These are phyloP conservation scores for Lethenteron reissneri DNA, from an alignment of 2,113 vertebrate genomes.

Conservation along the genomic window DNA sequence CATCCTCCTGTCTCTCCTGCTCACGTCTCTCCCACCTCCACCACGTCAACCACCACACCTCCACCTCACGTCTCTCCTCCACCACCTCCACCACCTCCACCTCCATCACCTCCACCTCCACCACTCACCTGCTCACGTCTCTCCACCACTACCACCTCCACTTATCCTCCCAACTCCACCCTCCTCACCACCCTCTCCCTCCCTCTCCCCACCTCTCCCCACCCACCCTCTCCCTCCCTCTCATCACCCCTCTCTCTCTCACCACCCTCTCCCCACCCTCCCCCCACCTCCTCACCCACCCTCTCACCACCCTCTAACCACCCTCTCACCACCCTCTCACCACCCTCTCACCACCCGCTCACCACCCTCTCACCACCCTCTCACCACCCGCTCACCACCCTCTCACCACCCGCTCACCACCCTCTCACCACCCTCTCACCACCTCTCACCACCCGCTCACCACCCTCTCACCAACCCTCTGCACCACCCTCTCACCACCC, in stretches of 20 bases:
- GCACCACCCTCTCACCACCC: neutral
- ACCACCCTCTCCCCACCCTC: neutral
- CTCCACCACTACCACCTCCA: neutral
- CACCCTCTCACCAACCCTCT: no score
- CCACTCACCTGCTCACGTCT: neutral
- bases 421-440: neutral
- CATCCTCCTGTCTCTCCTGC: no score
- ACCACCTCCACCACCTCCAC: neutral
- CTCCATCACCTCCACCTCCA: neutral
- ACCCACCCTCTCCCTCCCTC: neutral
- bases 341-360: no score
- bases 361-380: no score
- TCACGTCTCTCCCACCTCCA: no score
- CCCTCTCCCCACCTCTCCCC: neutral
- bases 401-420: no score
- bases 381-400: no score
- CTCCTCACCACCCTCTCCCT: neutral
- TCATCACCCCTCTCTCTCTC: neutral
- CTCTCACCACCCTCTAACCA: no score
- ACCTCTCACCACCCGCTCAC: neutral
- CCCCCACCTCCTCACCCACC: no score
- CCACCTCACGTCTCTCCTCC: neutral
- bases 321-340: no score
- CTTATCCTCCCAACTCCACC: neutral
- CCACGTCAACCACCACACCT: no score